A percentile compares a stretch with the other conserved stretches of the same genome.
Conservation (phyloP, 2,113 vertebrate genomes). For the Callospermophilus lateralis region DNA sequence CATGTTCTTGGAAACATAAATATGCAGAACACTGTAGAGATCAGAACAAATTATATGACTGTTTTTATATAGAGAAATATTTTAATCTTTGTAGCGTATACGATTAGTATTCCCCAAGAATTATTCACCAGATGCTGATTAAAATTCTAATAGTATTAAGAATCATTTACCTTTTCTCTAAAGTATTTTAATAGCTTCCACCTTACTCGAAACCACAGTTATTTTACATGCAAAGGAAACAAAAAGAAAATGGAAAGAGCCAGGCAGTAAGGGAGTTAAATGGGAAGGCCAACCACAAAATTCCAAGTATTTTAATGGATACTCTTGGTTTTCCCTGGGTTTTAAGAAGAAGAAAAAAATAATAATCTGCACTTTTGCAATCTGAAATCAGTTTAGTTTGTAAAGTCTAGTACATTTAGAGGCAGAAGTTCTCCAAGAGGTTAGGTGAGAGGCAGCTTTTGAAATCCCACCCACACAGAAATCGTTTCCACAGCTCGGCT, state of each 20-base stretch:
- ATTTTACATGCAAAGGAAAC: conserved; percentile 58
- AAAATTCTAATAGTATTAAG: conserved; percentile 58
- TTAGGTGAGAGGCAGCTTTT: background rate
- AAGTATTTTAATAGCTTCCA: conserved; percentile 65
- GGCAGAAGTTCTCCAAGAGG: background rate
- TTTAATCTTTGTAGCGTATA: conserved; percentile 55
- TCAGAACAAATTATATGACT: conserved; percentile 50
- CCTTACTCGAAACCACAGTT: conserved; percentile 34
- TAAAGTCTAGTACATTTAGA: background rate
- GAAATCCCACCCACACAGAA: background rate
- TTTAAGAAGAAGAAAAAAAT: background rate
- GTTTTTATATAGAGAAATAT: conserved; percentile 55
- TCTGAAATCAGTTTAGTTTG: conserved; percentile 20
- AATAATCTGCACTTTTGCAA: conserved; percentile 22
- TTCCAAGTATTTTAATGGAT: conserved; percentile 65
- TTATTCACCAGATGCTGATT: conserved; percentile 55
- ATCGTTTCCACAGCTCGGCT: background rate
- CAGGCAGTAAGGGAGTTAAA: background rate
- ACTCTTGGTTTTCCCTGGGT: conserved; percentile 17
- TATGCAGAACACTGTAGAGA: conserved; percentile 67
- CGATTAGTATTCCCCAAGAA: conserved; percentile 64
- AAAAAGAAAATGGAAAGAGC: conserved; percentile 45
- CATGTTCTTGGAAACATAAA: conserved; percentile 65
- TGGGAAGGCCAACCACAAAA: conserved; percentile 14
- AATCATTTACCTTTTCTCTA: conserved; percentile 44